These are phyloP conservation scores for Pelobates fuscus DNA, from an alignment of 2,113 vertebrate species.

Conservation along the genomic window DNA sequence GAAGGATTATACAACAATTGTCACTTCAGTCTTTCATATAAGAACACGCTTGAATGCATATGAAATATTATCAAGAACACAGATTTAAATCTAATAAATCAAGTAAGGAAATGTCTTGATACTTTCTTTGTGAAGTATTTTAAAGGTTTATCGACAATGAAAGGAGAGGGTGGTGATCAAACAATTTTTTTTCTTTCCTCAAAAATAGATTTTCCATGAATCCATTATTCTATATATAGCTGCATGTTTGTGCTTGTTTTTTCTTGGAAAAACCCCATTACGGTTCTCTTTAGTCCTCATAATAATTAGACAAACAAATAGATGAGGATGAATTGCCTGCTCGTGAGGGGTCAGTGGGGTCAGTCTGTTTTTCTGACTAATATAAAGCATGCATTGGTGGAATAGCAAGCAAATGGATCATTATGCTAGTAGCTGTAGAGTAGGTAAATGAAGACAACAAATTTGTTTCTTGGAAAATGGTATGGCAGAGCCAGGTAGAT, in stretches of 20 bases:
- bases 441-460: no score
- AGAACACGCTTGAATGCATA: no score
- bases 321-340: neutral
- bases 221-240: constrained; percentile 28
- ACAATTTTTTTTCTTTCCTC: neutral
- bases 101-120: neutral
- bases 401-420: neutral
- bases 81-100: neutral
- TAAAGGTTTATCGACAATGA: constrained; percentile 13
- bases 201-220: constrained; percentile 26
- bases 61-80: no score
- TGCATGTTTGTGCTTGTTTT: constrained; percentile 6
- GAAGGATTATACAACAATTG: no score
- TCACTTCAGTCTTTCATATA: no score
- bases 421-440: neutral
- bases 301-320: constrained; percentile 19
- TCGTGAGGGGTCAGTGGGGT: neutral
- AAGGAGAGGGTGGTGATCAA: neutral
- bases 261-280: constrained; percentile 26
- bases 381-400: neutral
- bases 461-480: no score
- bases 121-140: neutral
- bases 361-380: neutral
- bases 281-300: neutral
- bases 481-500: no score